Evolutionary conservation across 2,113 vertebrate species (phyloP).

Genomic region (Scomber colias): DNA sequence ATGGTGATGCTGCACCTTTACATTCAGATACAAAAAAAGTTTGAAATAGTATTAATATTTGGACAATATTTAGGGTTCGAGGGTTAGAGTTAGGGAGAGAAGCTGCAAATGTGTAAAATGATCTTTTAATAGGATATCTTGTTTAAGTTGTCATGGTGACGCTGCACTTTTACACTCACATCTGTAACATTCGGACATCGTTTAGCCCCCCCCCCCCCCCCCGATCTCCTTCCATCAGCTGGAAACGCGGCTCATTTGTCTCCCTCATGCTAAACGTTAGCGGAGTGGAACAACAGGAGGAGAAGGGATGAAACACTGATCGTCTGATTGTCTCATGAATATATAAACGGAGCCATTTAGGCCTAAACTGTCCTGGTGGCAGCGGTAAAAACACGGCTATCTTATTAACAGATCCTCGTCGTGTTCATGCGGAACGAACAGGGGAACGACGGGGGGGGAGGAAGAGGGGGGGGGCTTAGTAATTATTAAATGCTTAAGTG

Average conservation of each 20-base stretch:
- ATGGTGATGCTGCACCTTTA: too few species aligned
- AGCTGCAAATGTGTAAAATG: too few species aligned
- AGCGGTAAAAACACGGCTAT: slow-evolving; percentile 69
- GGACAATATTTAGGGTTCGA: too few species aligned
- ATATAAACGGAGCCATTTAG: slow-evolving; percentile 75
- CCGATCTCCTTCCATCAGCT: slow-evolving; percentile 57
- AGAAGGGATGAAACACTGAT: slow-evolving; percentile 62
- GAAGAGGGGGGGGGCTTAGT: slow-evolving; percentile 66
- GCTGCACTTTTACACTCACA: too few species aligned
- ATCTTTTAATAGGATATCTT: too few species aligned
- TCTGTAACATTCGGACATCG: slow-evolving; percentile 17
- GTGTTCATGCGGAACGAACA: slow-evolving; percentile 61
- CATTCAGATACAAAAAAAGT: too few species aligned
- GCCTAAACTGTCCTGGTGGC: slow-evolving; percentile 72
- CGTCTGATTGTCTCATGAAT: slow-evolving; percentile 82
- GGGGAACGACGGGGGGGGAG: slow-evolving; percentile 18
- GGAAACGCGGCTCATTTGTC: slow-evolving; percentile 55
- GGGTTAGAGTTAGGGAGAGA: too few species aligned
- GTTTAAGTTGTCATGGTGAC: too few species aligned
- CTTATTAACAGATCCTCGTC: slow-evolving; percentile 80
- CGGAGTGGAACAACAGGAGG: slow-evolving; percentile 67
- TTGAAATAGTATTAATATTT: too few species aligned
- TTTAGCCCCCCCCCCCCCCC: slow-evolving; percentile 15
- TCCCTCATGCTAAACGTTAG: slow-evolving; percentile 56
- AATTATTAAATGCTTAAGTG: slow-evolving; percentile 87